Percentiles rank a stretch among this genome's conserved stretches.
phyloP scores from a whole-genome alignment of 2,113 vertebrate genomes.

The Heliornis fulica region DNA sequence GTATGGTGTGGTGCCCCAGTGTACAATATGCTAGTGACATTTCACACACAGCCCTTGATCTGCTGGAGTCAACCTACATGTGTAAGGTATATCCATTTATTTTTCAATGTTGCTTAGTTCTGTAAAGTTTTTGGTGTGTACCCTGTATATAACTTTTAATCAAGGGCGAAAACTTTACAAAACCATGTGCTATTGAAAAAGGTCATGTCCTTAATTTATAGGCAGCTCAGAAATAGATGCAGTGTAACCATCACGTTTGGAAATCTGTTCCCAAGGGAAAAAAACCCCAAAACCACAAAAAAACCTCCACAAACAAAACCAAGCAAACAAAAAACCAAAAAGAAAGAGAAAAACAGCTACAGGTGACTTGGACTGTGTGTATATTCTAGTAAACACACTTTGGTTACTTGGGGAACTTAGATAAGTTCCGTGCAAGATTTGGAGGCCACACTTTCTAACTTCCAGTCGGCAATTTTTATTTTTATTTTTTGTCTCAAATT shows the following conservation, averaged over 20 bases:
- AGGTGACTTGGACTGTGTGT: not conserved
- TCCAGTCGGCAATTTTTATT: not conserved
- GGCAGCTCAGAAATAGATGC: constrained; percentile 11
- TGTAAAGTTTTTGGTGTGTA: constrained; percentile 57
- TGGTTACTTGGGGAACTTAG: not conserved
- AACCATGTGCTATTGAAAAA: constrained; percentile 61
- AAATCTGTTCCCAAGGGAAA: not conserved
- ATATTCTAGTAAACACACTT: not conserved
- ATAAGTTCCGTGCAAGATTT: not conserved
- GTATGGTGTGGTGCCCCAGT: constrained; percentile 45
- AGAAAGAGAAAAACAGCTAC: no score
- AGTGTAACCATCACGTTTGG: constrained; percentile 43
- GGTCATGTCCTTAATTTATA: constrained; percentile 22
- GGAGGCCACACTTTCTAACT: not conserved
- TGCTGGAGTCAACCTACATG: constrained; percentile 14
- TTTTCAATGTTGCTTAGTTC: constrained; percentile 66
- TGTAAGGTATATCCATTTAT: constrained; percentile 25
- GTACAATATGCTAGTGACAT: constrained; percentile 54
- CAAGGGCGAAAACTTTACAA: constrained; percentile 58
- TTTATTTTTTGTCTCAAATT: not conserved
- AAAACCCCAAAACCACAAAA: no score
- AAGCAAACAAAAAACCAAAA: no score
- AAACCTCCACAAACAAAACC: no score
- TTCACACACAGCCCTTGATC: constrained; percentile 21
- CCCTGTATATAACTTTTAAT: constrained; percentile 5